Conservation (phyloP, 1,140 invertebrate genomes). For the Cephus cinctus region DNA sequence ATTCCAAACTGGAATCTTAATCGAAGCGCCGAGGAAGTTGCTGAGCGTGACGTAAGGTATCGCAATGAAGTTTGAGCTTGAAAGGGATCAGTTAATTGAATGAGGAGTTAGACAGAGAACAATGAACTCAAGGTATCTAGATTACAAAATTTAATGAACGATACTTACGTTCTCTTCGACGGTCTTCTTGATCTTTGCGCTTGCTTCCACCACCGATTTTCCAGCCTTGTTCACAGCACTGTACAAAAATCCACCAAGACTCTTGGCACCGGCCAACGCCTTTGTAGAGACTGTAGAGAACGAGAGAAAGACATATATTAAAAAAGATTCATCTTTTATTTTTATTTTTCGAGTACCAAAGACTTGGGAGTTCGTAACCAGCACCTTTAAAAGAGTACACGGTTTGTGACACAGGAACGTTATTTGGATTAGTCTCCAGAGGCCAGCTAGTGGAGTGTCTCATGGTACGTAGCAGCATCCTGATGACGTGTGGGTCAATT, state of each 20-base stretch:
- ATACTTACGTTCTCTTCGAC: conserved; percentile 92
- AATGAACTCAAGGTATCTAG: not conserved
- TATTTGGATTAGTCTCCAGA: conserved; percentile 13
- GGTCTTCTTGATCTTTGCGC: conserved; percentile 91
- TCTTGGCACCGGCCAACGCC: conserved; percentile 88
- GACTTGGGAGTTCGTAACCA: not conserved
- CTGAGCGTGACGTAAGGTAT: too few relatives aligned
- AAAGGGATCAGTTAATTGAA: not conserved
- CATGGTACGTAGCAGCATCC: conserved; percentile 17
- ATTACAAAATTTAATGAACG: not conserved
- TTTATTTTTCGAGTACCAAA: too few relatives aligned
- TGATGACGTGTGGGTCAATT: too few relatives aligned
- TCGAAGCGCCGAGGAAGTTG: too few relatives aligned
- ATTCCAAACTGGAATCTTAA: too few relatives aligned
- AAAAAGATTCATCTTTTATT: too few relatives aligned
- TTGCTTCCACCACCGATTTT: conserved; percentile 71
- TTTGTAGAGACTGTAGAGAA: conserved; percentile 77
- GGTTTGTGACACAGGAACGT: conserved; percentile 8
- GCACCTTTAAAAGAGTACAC: conserved; percentile 13
- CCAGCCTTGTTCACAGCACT: conserved; percentile 89
- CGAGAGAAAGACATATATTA: conserved; percentile 17
- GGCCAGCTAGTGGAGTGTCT: conserved; percentile 13
- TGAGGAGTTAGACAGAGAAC: not conserved
- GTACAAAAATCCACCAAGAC: conserved; percentile 87
- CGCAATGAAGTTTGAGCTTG: too few relatives aligned